These are phyloP conservation scores for mouse (Mus musculus) DNA, from an alignment of 2,113 vertebrate genomes.

Conservation along the genomic window DNA sequence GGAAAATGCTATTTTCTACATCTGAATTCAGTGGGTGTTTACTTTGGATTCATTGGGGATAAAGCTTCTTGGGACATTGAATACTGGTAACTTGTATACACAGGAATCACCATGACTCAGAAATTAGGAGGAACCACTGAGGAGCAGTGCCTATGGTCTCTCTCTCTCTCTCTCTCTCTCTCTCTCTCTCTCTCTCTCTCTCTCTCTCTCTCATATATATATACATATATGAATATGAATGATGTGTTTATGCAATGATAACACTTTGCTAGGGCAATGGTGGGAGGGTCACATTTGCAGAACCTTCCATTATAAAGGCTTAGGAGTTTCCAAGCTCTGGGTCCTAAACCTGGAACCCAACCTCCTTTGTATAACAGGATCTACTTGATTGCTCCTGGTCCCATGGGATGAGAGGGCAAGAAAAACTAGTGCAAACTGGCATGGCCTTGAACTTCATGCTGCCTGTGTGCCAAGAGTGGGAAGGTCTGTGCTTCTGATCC, in stretches of 20 bases:
- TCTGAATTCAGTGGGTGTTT: background rate
- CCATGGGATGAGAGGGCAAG: background rate
- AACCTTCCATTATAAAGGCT: background rate
- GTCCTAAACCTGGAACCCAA: background rate
- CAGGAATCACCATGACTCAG: background rate
- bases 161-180: too few species aligned
- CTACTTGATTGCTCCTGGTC: background rate
- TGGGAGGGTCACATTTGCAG: background rate
- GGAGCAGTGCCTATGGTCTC: background rate
- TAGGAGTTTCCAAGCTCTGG: background rate
- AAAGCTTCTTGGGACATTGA: background rate
- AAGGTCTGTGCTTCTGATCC: background rate
- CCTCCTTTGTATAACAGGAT: background rate
- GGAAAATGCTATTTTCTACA: background rate
- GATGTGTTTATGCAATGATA: background rate
- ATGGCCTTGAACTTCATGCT: background rate
- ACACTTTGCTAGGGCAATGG: background rate
- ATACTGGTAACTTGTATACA: background rate
- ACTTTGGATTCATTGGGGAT: background rate
- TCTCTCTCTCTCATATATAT: too few species aligned
- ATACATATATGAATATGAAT: too few species aligned
- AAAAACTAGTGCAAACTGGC: background rate
- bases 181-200: too few species aligned
- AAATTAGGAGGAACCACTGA: accelerated
- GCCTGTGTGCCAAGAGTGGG: background rate